Conservation (phyloP, 2,888 invertebrate species). For the Steinernema scapterisci region DNA sequence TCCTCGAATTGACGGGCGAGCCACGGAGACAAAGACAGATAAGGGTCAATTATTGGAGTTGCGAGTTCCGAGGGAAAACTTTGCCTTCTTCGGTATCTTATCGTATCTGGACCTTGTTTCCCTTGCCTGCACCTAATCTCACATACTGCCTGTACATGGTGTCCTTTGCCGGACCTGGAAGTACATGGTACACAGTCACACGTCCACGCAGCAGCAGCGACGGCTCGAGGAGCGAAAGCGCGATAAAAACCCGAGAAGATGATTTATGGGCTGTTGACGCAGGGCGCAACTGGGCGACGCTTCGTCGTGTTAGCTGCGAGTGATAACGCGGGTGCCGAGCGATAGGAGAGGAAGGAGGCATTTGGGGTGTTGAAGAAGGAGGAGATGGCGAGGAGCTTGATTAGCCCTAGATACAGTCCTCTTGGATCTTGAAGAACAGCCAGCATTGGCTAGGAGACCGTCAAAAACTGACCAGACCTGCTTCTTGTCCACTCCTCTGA, state of each 20-base stretch:
- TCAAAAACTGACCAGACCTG: too few species aligned
- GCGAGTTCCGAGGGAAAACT: constrained; percentile 14
- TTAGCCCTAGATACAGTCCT: too few species aligned
- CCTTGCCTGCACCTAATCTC: too few species aligned
- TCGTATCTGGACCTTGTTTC: neutral
- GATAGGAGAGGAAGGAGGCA: neutral
- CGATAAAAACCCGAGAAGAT: constrained; percentile 27
- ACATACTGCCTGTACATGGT: neutral
- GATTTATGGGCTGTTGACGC: constrained; percentile 28
- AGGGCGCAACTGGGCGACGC: neutral
- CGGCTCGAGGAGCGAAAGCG: neutral
- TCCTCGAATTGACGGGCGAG: neutral
- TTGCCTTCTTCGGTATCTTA: constrained; percentile 17
- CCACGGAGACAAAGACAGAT: neutral
- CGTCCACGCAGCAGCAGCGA: neutral
- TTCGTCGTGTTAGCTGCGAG: constrained; percentile 1
- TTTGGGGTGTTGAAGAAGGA: neutral
- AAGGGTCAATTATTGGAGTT: neutral
- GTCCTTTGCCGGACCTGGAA: neutral
- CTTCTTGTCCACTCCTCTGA: too few species aligned
- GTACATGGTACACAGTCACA: constrained; percentile 16
- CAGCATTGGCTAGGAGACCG: too few species aligned
- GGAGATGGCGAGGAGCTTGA: neutral
- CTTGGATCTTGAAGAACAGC: too few species aligned
- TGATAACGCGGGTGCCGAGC: neutral